Evolutionary conservation across 1,140 invertebrate species (phyloP), one percentile per base, ranked within the genome.

Genomic region (Arion vulgaris): DNA sequence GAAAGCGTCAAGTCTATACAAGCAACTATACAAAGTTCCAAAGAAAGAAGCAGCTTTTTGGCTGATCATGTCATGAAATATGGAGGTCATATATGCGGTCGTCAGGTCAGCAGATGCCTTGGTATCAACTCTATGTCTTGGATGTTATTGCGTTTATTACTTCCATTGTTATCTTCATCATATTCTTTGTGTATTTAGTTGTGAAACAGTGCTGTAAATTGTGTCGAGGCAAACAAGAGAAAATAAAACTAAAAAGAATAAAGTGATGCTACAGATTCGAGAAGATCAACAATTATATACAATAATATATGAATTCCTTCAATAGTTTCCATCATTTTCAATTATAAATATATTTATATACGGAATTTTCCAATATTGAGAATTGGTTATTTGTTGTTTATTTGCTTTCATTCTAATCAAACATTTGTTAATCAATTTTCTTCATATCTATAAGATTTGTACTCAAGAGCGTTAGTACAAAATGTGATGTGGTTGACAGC

Each of bases 11-110:
- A 23, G 77, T 19, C 39, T 85, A 15, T 68, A 80, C 53, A 13
- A 49, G 41, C 78, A 78, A 19, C 36, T 74, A 0, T 51, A 81
- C 26, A 81, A 69, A 34, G 68, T 71, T 75, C 73, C 73, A 26
- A 49, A 0, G 19, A 51, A 51, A 19, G 73, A 75, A 75, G 73
- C 45, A 7, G 73, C 73, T 1, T 75, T 39, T 34, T 75, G 73
- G 73, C 15, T 75, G 83, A 89, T 34, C 85, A 89, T 80, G 86
- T 89, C n/a, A 85, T 88, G 17, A 84, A 85, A 80, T 88, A 86
- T 81, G 89, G 88, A 1, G 84, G 86, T 76, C 80, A 28, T 86
- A 89, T 80, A 74, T 89, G 41, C 80, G 87, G n/a, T 86, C 86
- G 9, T 38, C 78, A 4, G 77, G 83, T 57, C 78, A 83, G 38